These are phyloP conservation scores for Micoletzkya japonica DNA, from an alignment of 2,888 invertebrate species.

Conservation along the genomic window DNA sequence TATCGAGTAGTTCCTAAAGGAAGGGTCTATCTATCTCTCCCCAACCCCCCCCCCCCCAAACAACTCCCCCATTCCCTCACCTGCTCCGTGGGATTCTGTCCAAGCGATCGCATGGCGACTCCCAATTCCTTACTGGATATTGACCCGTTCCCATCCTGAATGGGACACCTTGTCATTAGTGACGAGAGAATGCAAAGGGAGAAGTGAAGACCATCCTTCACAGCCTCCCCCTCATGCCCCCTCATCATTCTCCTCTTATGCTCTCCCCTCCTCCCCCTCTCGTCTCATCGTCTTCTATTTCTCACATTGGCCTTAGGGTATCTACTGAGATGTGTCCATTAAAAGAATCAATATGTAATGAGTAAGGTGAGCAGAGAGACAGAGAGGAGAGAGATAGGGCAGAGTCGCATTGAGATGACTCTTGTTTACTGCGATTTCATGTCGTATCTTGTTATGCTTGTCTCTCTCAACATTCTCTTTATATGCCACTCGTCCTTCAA, in stretches of 20 bases:
- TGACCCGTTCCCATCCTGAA: slow-evolving; percentile 64
- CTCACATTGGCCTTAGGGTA: background rate
- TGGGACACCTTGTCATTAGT: slow-evolving; percentile 8
- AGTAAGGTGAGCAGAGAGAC: too few species aligned
- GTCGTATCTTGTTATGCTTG: too few species aligned
- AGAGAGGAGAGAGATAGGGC: too few species aligned
- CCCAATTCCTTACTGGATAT: slow-evolving; percentile 65
- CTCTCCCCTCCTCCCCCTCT: background rate
- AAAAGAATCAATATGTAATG: too few species aligned
- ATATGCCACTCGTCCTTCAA: too few species aligned
- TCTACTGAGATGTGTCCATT: too few species aligned
- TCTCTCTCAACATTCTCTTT: too few species aligned
- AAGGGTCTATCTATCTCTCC: background rate
- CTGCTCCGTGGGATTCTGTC: slow-evolving; percentile 66
- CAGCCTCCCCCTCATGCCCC: background rate
- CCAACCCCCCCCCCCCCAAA: background rate
- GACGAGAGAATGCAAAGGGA: background rate
- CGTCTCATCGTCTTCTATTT: background rate
- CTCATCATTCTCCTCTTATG: background rate
- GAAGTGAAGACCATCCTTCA: slow-evolving; percentile 8
- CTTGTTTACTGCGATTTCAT: too few species aligned
- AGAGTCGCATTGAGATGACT: too few species aligned
- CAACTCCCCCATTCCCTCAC: too few species aligned
- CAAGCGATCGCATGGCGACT: slow-evolving; percentile 65
- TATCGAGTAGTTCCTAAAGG: slow-evolving; percentile 58